Base-by-base conservation (phyloP, 2,113 vertebrate genomes). In the Myotis davidii region DNA sequence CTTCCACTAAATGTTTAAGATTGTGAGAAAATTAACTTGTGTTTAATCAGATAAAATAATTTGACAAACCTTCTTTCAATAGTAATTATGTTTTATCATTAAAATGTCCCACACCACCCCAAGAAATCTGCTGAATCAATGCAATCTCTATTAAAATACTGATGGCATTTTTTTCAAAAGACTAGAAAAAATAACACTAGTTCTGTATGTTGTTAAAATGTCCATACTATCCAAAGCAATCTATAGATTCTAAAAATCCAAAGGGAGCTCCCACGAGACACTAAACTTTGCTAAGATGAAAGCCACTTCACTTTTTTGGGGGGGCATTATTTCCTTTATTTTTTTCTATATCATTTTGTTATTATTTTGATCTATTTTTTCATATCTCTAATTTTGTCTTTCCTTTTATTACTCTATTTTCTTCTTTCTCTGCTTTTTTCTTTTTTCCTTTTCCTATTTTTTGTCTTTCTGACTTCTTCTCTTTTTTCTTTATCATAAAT, bases 21-120 rank as follows among this genome's bases (percentile, higher is more conserved):
- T 54, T 79, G 32, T 73, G 59, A 79, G 78, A 52, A 52, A 73
- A 7, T 67, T 52, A 82, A 87, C 87, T 54, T 87, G 54, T 87
- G 45, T 87, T 91, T 59, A 69, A 59, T 78, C 42, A 89, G 56
- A 84, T 84, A 12, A 82, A 74, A 76, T 76, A 29, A 94, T 87
- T 88, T 61, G 65, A 72, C 5, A 72, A 87, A 50, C 18, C 16
- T 14, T 78, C 61, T 74, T 89, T 84, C 69, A 76, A 94, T 50
- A 76, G 50, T 76, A 87, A 91, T 79, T 87, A n/a, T 34, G 9
- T 72, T 79, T 72, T 93, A 39, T 59, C n/a, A 23, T 79, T 79
- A 79, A 79, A 79, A 56, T 79, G 77, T 56, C 3, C 1, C 21
- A 56, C 37, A 37, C 11, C n/a, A 79, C 7, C 20, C 52, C 25